phyloP scores from a whole-genome alignment of 2,888 invertebrate species.

The Scaeva pyrastri region DNA sequence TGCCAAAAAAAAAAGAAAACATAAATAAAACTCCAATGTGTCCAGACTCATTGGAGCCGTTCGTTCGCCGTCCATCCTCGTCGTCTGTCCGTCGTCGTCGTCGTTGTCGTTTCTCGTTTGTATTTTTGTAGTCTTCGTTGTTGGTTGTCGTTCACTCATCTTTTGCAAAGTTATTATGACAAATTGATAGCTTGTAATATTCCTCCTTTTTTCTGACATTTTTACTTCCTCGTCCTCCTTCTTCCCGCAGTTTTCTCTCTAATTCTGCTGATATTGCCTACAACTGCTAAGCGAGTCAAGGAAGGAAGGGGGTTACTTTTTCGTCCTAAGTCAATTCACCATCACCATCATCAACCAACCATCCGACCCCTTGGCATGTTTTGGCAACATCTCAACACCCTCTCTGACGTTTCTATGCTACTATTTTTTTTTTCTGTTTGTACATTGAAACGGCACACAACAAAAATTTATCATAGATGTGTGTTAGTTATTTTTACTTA shows the following conservation, averaged over 20 bases:
- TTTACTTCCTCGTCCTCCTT: constrained; percentile 20
- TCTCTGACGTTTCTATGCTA: constrained; percentile 27
- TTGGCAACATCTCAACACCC: constrained; percentile 70
- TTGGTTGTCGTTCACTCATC: constrained; percentile 70
- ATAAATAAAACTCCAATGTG: constrained; percentile 74
- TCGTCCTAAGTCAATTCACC: constrained; percentile 5
- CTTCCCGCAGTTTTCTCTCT: constrained; percentile 20
- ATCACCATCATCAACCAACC: too few species aligned
- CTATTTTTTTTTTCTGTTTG: not conserved
- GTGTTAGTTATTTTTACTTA: constrained; percentile 46
- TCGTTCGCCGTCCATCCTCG: not conserved
- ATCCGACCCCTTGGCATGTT: constrained; percentile 38
- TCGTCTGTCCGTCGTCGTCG: not conserved
- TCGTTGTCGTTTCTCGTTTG: constrained; percentile 38
- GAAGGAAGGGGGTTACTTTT: not conserved
- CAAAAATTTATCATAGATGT: constrained; percentile 33
- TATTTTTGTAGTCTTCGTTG: constrained; percentile 66
- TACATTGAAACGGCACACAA: constrained; percentile 12
- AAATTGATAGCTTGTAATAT: constrained; percentile 80
- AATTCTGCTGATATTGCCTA: constrained; percentile 43
- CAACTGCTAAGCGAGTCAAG: not conserved
- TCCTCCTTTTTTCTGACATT: constrained; percentile 35
- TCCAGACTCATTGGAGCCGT: constrained; percentile 75
- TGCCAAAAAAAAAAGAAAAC: constrained; percentile 46
- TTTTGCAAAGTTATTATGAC: constrained; percentile 78